Evolutionary conservation across 37 sponge, comb jelly and placozoan genomes (phyloP).

Genomic region (Beroe ovata): DNA sequence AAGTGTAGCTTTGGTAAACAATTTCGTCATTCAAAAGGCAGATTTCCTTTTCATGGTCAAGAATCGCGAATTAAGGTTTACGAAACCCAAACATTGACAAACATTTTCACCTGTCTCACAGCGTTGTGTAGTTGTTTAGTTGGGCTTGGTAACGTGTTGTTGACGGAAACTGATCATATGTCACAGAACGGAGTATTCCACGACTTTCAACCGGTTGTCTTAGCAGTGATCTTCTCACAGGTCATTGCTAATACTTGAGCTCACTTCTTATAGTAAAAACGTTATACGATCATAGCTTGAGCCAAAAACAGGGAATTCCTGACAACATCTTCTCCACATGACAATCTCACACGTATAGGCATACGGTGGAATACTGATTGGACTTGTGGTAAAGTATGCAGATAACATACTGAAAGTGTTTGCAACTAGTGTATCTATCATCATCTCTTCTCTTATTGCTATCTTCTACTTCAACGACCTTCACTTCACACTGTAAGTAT

Average conservation of each 20-base stretch:
- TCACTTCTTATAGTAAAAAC: no score
- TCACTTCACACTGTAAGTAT: conserved; percentile 69
- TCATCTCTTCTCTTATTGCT: conserved; percentile 83
- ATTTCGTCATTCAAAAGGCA: no score
- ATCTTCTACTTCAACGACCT: conserved; percentile 84
- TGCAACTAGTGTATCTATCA: conserved; percentile 89
- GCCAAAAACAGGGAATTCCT: no score
- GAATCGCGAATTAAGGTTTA: no score
- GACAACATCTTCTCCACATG: no score
- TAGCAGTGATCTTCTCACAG: conserved; percentile 33
- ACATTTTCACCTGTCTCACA: background rate
- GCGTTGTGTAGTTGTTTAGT: conserved; percentile 63
- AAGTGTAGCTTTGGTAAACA: no score
- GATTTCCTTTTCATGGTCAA: no score
- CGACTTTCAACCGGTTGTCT: conserved; percentile 17
- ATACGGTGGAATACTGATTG: conserved; percentile 87
- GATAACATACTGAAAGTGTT: conserved; percentile 99
- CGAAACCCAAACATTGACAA: no score
- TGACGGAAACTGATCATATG: background rate
- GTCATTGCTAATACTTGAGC: no score
- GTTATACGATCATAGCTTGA: no score
- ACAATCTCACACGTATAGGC: conserved; percentile 74
- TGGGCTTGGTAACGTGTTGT: background rate
- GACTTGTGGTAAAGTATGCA: conserved; percentile 93
- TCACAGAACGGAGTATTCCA: conserved; percentile 39